Conservation (phyloP, 2,113 vertebrate species). For the Nothocercus julius region DNA sequence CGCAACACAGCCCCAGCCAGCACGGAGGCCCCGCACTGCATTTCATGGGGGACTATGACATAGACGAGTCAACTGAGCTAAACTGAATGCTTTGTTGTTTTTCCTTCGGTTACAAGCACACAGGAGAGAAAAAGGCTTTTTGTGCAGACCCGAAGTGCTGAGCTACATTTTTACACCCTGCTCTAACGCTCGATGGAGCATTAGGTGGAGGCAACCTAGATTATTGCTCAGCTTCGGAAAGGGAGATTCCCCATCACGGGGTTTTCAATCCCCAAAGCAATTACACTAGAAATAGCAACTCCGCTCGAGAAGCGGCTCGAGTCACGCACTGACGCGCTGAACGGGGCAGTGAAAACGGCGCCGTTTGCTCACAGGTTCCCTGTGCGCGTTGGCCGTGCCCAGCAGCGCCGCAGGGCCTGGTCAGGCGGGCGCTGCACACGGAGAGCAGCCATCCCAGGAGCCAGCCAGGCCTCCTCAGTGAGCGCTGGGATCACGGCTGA, state of each 20-base stretch:
- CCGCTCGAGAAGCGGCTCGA: neutral
- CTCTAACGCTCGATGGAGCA: neutral
- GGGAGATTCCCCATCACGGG: accelerated
- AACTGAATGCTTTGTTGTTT: neutral
- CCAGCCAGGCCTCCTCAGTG: neutral
- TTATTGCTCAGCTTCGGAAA: neutral
- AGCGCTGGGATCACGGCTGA: neutral
- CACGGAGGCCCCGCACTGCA: neutral
- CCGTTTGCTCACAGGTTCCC: neutral
- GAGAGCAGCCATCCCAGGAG: accelerated
- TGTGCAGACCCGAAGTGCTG: neutral
- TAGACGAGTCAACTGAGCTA: neutral
- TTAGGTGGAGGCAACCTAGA: neutral
- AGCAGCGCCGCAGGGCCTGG: neutral
- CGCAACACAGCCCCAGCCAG: neutral
- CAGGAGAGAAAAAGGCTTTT: neutral
- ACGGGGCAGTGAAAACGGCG: neutral
- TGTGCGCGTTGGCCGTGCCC: neutral
- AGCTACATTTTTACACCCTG: neutral
- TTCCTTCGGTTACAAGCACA: neutral
- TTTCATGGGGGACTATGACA: neutral
- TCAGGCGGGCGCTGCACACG: neutral
- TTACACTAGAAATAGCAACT: neutral
- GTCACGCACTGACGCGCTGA: neutral
- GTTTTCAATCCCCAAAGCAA: neutral